A percentile compares a stretch with the other conserved stretches of the same genome.
Evolutionary conservation across 2,113 vertebrate species (phyloP).

Genomic region (Cinclus cinclus): DNA sequence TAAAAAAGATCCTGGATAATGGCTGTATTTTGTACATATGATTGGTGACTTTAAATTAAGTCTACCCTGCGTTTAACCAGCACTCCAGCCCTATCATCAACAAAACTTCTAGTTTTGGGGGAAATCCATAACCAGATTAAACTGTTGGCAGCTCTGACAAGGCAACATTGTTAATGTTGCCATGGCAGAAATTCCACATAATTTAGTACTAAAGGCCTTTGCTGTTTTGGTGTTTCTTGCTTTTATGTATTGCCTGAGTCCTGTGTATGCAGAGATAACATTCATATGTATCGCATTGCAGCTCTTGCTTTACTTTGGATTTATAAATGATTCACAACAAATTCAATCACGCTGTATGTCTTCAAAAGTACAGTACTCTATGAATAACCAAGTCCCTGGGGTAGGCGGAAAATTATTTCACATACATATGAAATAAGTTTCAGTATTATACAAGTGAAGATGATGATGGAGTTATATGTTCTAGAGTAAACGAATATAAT

Average conservation of each 20-base stretch:
- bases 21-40: background rate
- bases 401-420: slow-evolving; percentile 2
- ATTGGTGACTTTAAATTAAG: background rate
- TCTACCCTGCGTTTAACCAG: background rate
- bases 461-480: background rate
- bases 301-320: slow-evolving; percentile 52
- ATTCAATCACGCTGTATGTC: slow-evolving; percentile 13
- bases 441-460: background rate
- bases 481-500: background rate
- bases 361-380: slow-evolving; percentile 26
- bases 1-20: background rate
- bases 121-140: background rate
- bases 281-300: background rate
- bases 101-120: background rate
- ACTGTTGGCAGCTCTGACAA: background rate
- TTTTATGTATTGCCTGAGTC: slow-evolving; percentile 11
- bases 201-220: background rate
- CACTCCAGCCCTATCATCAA: background rate
- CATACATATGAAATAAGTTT: slow-evolving; percentile 33
- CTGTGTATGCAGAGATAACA: background rate
- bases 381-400: slow-evolving; percentile 42
- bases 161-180: background rate
- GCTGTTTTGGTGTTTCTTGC: background rate
- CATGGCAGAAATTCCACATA: background rate
- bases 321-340: slow-evolving; percentile 63